These are phyloP conservation scores for Caenorhabditis sp. DNA, from an alignment of 2,888 invertebrate genomes.

Conservation along the genomic window DNA sequence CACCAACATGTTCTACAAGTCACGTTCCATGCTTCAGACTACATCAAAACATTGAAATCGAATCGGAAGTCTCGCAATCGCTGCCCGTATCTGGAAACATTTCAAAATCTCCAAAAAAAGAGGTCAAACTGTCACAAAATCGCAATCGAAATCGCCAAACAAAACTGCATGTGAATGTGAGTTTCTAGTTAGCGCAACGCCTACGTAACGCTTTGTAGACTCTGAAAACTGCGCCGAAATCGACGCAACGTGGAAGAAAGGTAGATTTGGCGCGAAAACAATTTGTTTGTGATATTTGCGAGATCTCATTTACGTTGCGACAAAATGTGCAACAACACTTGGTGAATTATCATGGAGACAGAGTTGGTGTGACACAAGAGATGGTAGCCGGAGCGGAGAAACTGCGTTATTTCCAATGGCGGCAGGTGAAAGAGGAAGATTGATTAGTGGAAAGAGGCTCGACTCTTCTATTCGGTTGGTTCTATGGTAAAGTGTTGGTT, in stretches of 20 bases:
- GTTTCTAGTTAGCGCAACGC: not conserved
- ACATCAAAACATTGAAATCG: not conserved
- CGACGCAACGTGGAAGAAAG: conserved; percentile 9
- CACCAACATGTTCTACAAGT: conserved; percentile 10
- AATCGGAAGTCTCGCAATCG: not conserved
- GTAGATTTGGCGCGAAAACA: conserved; percentile 6
- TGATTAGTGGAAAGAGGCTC: no score
- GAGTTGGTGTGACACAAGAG: conserved; percentile 4
- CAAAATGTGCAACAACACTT: conserved; percentile 48
- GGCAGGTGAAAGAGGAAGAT: not conserved
- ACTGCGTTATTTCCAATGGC: not conserved
- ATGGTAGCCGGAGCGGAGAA: not conserved
- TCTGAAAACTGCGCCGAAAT: conserved; percentile 4
- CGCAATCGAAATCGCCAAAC: not conserved
- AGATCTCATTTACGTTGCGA: conserved; percentile 53
- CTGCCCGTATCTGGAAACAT: not conserved
- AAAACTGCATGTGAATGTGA: conserved; percentile 19
- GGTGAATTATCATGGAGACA: conserved; percentile 15
- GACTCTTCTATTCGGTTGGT: no score
- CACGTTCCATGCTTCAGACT: not conserved
- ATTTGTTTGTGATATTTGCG: conserved; percentile 55
- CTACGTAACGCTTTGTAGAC: conserved; percentile 3
- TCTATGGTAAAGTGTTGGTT: no score
- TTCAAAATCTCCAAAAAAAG: conserved; percentile 3
- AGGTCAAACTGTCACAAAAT: not conserved